These are phyloP conservation scores for Anarhynchus alexandrinus DNA, from an alignment of 2,113 vertebrate genomes.

Conservation along the genomic window DNA sequence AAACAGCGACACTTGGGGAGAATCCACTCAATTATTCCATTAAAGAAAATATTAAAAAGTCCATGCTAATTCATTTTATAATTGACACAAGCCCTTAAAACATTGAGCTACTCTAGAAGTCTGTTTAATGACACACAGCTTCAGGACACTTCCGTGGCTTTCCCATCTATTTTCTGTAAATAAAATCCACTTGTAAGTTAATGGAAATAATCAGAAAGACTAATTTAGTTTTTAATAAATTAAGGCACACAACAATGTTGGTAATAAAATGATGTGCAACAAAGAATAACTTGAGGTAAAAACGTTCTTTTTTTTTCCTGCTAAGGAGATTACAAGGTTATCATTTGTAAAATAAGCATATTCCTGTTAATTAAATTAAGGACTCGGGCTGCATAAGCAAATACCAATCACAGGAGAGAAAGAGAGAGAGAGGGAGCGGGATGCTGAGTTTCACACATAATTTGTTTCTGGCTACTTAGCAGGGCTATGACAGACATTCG, in stretches of 20 bases:
- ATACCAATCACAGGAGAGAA: slow-evolving; percentile 41
- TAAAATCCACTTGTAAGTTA: not conserved
- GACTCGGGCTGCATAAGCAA: slow-evolving; percentile 51
- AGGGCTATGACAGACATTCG: slow-evolving; percentile 35
- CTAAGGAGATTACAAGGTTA: slow-evolving; percentile 47
- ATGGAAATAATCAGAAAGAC: not conserved
- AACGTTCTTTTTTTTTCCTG: not conserved
- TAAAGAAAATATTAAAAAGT: not conserved
- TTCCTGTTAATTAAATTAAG: slow-evolving; percentile 66
- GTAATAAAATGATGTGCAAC: not conserved
- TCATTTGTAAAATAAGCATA: slow-evolving; percentile 71
- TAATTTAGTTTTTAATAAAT: not conserved
- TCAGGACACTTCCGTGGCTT: not conserved
- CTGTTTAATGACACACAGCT: not conserved
- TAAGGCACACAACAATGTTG: not conserved
- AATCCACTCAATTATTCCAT: not conserved
- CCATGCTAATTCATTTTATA: not conserved
- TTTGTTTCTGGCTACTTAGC: slow-evolving; percentile 65
- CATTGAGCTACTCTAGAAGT: not conserved
- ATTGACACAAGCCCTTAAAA: not conserved
- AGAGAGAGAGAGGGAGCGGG: not conserved
- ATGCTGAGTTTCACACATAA: slow-evolving; percentile 62
- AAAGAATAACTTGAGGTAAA: not conserved
- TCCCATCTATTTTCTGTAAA: not conserved
- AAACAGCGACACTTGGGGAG: not conserved